Percentiles rank a stretch among this genome's conserved stretches.
phyloP scores from a whole-genome alignment of 2,113 vertebrate genomes.

The Sphaerodactylus townsendi region DNA sequence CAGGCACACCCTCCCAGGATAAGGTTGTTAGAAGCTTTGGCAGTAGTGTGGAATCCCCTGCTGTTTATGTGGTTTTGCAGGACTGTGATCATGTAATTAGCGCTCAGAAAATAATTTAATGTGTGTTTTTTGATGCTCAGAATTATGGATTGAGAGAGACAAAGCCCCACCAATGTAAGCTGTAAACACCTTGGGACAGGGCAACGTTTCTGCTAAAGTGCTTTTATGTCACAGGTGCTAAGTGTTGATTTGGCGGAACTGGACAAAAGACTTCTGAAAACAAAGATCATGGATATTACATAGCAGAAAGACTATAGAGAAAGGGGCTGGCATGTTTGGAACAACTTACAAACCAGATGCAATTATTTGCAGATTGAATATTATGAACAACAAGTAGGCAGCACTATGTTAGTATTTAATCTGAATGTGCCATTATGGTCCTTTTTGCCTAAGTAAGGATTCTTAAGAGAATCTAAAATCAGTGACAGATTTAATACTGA shows the following conservation, averaged over 20 bases:
- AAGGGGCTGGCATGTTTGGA: background rate
- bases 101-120: background rate
- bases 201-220: background rate
- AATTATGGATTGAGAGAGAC: background rate
- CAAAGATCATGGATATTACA: background rate
- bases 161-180: background rate
- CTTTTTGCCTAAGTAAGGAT: background rate
- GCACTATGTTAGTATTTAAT: too few relatives aligned
- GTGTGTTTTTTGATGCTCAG: background rate
- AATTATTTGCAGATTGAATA: background rate
- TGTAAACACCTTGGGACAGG: background rate
- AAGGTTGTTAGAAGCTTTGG: background rate
- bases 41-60: background rate
- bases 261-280: background rate
- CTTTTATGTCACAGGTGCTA: background rate
- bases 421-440: background rate
- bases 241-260: background rate
- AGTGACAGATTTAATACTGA: background rate
- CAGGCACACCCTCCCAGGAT: background rate
- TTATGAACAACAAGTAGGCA: background rate
- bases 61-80: background rate
- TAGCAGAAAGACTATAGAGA: background rate
- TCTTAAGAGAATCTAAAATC: background rate
- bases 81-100: slow-evolving; percentile 1
- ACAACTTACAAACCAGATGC: background rate